These are phyloP conservation scores for Unio delphinus DNA, from an alignment of 2,888 invertebrate genomes.

Conservation along the genomic window DNA sequence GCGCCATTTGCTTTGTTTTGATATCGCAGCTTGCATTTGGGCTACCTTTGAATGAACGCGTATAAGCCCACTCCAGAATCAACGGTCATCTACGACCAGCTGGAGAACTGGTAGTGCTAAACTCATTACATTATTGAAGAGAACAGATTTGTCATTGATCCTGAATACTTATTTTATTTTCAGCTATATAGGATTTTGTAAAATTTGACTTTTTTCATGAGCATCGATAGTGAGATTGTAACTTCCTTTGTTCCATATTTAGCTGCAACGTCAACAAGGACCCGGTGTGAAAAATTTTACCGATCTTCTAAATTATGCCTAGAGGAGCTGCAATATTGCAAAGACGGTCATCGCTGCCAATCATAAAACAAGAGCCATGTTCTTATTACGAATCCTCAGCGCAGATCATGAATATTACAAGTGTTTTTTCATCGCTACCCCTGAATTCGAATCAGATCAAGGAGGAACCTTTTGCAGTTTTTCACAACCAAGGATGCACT, in stretches of 20 bases:
- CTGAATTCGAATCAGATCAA: conserved; percentile 27
- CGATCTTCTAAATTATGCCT: conserved; percentile 38
- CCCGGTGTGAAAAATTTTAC: conserved; percentile 11
- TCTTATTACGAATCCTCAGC: conserved; percentile 42
- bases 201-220: conserved; percentile 36
- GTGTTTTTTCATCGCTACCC: conserved; percentile 41
- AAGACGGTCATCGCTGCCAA: conserved; percentile 47
- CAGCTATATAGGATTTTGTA: conserved; percentile 12
- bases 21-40: conserved; percentile 33
- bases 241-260: conserved; percentile 29
- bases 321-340: conserved; percentile 43
- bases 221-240: conserved; percentile 13
- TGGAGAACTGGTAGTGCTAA: too few species aligned
- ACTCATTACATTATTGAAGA: conserved; percentile 3
- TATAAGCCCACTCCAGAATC: background rate
- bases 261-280: conserved; percentile 25
- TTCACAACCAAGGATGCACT: conserved; percentile 22
- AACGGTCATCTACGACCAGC: too few species aligned
- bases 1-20: conserved; percentile 68
- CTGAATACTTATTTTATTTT: conserved; percentile 22
- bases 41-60: conserved; percentile 23
- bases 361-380: conserved; percentile 54
- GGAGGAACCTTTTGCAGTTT: conserved; percentile 24
- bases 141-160: conserved; percentile 15
- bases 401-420: conserved; percentile 55